A percentile compares a stretch with the other conserved stretches of the same genome.
Evolutionary conservation across 1,140 invertebrate genomes (phyloP).

Genomic region (Diachasma alloeum): DNA sequence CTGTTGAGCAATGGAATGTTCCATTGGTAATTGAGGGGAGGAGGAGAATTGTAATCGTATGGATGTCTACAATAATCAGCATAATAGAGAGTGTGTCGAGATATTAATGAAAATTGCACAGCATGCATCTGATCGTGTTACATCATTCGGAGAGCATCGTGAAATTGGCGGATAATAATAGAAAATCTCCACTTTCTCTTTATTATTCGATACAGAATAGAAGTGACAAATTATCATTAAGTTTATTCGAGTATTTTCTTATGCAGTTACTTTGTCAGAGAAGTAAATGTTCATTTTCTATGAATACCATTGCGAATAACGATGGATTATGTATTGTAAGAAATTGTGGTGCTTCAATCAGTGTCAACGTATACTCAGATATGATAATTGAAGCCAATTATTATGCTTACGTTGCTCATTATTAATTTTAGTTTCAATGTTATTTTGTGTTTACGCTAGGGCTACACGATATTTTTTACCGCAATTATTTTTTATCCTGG

Average conservation of each 20-base stretch:
- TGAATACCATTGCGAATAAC: neutral
- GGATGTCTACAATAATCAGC: constrained; percentile 43
- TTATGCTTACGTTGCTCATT: neutral
- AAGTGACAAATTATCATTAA: neutral
- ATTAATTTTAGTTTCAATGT: neutral
- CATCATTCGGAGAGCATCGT: neutral
- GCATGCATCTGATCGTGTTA: constrained; percentile 5
- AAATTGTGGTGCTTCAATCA: constrained; percentile 10
- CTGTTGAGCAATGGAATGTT: constrained; percentile 41
- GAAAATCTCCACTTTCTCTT: too few species aligned
- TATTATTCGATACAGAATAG: too few species aligned
- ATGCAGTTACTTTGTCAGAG: neutral
- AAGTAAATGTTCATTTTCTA: neutral
- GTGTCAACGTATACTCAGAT: neutral
- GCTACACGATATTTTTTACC: neutral
- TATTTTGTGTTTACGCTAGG: neutral
- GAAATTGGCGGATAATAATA: neutral
- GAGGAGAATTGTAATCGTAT: constrained; percentile 33
- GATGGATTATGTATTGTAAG: neutral
- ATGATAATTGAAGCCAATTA: neutral
- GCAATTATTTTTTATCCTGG: neutral
- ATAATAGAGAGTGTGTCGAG: constrained; percentile 25
- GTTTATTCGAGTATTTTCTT: neutral
- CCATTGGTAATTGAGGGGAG: constrained; percentile 10
- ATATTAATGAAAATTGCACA: neutral